Conservation (phyloP, 2,113 vertebrate species). For the Ginglymostoma cirratum region DNA sequence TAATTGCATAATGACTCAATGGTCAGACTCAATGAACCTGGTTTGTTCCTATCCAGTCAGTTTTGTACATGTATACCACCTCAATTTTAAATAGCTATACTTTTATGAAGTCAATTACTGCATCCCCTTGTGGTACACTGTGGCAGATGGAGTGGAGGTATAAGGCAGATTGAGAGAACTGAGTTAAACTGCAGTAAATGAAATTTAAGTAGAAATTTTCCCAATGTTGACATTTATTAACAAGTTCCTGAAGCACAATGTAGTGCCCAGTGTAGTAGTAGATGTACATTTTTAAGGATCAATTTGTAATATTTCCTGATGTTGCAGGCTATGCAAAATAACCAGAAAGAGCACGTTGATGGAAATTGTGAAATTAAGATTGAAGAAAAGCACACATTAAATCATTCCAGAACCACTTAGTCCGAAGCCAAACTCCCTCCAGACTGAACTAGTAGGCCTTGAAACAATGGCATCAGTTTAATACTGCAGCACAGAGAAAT, state of each 20-base stretch:
- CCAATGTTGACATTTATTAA: slow-evolving; percentile 30
- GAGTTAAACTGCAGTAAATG: slow-evolving; percentile 40
- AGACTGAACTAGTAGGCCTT: not conserved
- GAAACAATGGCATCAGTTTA: not conserved
- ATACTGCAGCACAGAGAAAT: not conserved
- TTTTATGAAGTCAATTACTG: not conserved
- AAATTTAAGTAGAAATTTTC: not conserved
- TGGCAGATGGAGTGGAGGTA: slow-evolving; percentile 42
- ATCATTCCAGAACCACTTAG: not conserved
- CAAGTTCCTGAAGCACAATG: not conserved
- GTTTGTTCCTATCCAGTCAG: not conserved
- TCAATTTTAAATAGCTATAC: not conserved
- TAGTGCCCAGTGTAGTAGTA: not conserved
- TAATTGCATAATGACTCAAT: not conserved
- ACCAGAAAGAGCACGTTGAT: not conserved
- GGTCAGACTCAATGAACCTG: not conserved
- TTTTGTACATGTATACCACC: not conserved
- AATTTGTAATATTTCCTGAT: not conserved
- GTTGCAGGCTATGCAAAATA: not conserved
- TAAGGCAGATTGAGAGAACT: slow-evolving; percentile 44
- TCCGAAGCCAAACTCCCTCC: not conserved
- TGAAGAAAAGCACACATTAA: not conserved
- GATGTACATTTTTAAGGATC: slow-evolving; percentile 1
- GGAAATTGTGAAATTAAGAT: not conserved
- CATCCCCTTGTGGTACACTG: not conserved